These are phyloP conservation scores for Yponomeuta plumbellus DNA, from an alignment of 2,888 invertebrate species.

Conservation along the genomic window DNA sequence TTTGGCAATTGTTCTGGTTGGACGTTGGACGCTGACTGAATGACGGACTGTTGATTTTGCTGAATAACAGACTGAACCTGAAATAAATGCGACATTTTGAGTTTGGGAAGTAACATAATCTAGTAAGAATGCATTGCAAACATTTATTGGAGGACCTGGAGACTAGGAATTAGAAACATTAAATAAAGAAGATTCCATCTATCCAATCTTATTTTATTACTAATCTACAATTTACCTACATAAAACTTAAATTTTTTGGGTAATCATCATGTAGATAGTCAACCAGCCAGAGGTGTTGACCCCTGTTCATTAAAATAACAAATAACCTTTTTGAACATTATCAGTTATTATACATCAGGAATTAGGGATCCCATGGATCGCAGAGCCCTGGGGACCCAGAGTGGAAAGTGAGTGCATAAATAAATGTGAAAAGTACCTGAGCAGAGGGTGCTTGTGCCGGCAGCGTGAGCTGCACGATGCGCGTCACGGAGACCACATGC, in stretches of 20 bases:
- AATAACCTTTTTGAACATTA: too few species aligned
- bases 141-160: too few species aligned
- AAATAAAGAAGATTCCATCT: too few species aligned
- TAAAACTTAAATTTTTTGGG: too few species aligned
- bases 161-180: too few species aligned
- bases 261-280: too few species aligned
- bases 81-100: slow-evolving; percentile 32
- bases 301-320: too few species aligned
- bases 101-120: neutral
- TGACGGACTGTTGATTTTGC: slow-evolving; percentile 96
- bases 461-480: slow-evolving; percentile 91
- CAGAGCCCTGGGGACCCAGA: neutral
- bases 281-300: too few species aligned
- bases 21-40: slow-evolving; percentile 93
- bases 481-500: slow-evolving; percentile 68
- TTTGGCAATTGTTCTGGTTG: slow-evolving; percentile 89
- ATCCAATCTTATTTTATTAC: too few species aligned
- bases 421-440: slow-evolving; percentile 66
- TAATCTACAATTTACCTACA: too few species aligned
- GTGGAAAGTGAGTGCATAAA: neutral
- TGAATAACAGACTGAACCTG: slow-evolving; percentile 97
- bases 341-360: too few species aligned
- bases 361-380: too few species aligned
- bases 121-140: neutral
- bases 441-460: slow-evolving; percentile 80